Base-by-base conservation (phyloP, 2,888 invertebrate species). In the Dorcus parallelipipedus region DNA sequence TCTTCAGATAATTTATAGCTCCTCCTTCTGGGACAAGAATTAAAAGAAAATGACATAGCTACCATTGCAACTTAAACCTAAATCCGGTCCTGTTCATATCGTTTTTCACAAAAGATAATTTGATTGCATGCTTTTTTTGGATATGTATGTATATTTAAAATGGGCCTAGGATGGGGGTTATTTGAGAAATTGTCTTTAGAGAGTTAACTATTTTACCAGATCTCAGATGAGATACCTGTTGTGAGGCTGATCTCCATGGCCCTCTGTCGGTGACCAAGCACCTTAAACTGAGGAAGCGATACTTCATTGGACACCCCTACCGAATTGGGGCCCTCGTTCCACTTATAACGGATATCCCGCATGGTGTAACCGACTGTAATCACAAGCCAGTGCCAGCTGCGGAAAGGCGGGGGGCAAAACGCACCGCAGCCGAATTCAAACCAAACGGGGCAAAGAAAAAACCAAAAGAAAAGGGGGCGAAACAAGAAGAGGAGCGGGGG, bases 221-320 rank as follows among this genome's bases (percentile, higher is more conserved):
- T 55, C 51, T 43, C 59, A 26, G 67, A 78, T 82, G 78, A 80
- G 82, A 81, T 92, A 95, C 95, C 95, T 90, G 95, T 95, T 80
- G 94, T 94, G 78, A 95, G 91, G 83, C 93, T 92, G 86, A 95
- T 94, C 85, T 94, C 94, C 91, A 93, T 93, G 77, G 91, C 93
- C 79, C 93, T 91, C 84, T 95, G 95, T 76, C 93, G 91, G 85
- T 95, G 94, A 78, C 95, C 95, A 82, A 95, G 90, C 82, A 95
- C 95, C 87, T 95, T 93, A 90, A 96, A 96, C 86, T 96, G 95
- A 82, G 96, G 95, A 81, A 96, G 89, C 78, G 94, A 93, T 82
- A 95, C 94, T 84, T 95, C 94, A 83, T 90, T 91, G 83, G 93
- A 93, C 79, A 95, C 93, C 82, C 93, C 94, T 81, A 96, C 94